Conservation (phyloP, 2,797 vertebrate species). For the Nasua narica region DNA sequence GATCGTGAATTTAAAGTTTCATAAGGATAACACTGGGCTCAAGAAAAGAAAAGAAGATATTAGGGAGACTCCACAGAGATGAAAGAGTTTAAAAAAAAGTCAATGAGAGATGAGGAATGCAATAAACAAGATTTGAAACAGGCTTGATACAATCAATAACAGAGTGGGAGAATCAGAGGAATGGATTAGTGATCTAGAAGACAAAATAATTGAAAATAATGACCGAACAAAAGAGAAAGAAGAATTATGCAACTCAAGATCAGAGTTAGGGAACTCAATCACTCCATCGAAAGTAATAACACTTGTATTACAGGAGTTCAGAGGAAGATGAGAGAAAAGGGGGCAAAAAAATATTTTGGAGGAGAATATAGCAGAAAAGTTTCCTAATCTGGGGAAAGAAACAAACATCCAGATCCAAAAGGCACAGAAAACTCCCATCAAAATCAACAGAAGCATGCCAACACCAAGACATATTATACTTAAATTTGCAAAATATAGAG, state of each 20-base stretch:
- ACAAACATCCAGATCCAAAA: neutral
- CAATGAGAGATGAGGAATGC: neutral
- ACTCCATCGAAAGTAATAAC: neutral
- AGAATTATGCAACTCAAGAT: neutral
- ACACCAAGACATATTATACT: neutral
- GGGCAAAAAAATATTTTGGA: neutral
- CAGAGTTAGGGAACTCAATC: neutral
- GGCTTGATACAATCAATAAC: neutral
- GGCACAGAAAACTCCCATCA: neutral
- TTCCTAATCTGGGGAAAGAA: neutral
- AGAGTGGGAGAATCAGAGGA: neutral
- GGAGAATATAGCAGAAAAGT: neutral
- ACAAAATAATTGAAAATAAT: neutral
- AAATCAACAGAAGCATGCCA: neutral
- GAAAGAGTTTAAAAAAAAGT: neutral
- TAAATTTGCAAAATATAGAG: neutral
- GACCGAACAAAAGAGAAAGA: neutral
- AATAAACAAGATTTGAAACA: neutral
- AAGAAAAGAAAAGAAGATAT: neutral
- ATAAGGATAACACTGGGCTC: neutral
- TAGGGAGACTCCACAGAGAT: neutral
- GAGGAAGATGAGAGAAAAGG: neutral
- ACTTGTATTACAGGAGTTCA: neutral
- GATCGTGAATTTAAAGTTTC: neutral
- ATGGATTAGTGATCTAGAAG: neutral